Evolutionary conservation across 2,888 invertebrate species (phyloP), one percentile per base, ranked within the genome.

Genomic region (Xestia rhomboidea): DNA sequence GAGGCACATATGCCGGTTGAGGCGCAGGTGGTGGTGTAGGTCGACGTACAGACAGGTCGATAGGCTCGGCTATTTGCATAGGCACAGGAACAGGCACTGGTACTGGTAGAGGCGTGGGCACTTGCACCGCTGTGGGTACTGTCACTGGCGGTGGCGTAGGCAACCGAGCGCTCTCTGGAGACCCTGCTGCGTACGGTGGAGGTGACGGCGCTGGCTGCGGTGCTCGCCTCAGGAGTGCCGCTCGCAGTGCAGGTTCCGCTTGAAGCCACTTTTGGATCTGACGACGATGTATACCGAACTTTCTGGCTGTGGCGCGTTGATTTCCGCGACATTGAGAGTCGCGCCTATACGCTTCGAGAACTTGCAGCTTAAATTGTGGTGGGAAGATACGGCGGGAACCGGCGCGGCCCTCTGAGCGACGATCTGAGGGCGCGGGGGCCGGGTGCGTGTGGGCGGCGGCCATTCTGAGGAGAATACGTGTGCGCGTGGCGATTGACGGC

Each of bases 181-280:
- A 95, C 15, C 95, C 95, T 62, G 91, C 96, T 67, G 95, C 92
- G 85, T 95, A 96, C 5, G 96, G 96, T 21, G 96, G 96, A 49
- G 96, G 96, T 34, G 96, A 96, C 11, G 96, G 96, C 13, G 96
- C 96, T 63, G 96, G 96, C 86, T 96, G 96, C 38, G 96, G 96
- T 63, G 95, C 96, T 87, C 96, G 91, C 84, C 96, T 93, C 81
- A 96, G 85, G 70, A 98, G 98, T 88, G 98, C 98, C 81, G 98
- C 98, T 90, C 98, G 97, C 84, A 99, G 95, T 93, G 98, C 98
- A 81, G 97, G 97, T 94, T 98, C 98, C 90, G 98, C 98, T 95
- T 99, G 99, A 86, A 99, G 96, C 99, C 99, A 99, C 97, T 99
- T 99, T 95, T 99, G 99, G 88, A 99, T 99, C 95, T 99, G 99